A percentile compares a stretch with the other conserved stretches of the same genome.
Evolutionary conservation across 2,888 invertebrate species (phyloP).

Genomic region (Strigamia crassipes): DNA sequence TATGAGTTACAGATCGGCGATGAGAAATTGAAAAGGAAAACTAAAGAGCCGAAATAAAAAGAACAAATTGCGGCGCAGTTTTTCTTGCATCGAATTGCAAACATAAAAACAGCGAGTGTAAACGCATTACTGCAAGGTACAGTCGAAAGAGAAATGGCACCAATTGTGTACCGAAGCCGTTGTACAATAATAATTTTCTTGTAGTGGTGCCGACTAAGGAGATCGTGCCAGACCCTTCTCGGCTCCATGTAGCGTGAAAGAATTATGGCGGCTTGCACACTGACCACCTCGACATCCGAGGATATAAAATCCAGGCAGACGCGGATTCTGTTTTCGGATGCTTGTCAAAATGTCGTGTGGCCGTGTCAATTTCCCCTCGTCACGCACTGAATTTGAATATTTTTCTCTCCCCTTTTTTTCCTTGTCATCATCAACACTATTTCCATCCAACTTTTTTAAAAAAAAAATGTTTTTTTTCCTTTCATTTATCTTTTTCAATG

Average conservation of each 20-base stretch:
- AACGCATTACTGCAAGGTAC: constrained; percentile 18
- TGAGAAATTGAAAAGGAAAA: constrained; percentile 13
- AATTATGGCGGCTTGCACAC: neutral
- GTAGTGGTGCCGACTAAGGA: constrained; percentile 12
- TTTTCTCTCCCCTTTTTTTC: neutral
- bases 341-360: constrained; percentile 7
- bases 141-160: neutral
- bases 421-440: neutral
- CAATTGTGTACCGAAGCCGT: constrained; percentile 17
- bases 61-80: neutral
- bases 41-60: neutral
- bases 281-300: neutral
- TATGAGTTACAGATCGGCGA: neutral
- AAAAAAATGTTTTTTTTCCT: neutral
- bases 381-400: constrained; percentile 4
- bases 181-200: constrained; percentile 30
- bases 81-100: constrained; percentile 14
- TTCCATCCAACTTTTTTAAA: no score
- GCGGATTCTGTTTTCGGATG: neutral
- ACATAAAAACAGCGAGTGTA: neutral
- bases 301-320: constrained; percentile 5
- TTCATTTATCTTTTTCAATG: neutral
- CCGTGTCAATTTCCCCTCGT: neutral
- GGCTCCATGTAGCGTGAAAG: constrained; percentile 12
- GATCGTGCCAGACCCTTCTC: neutral